phyloP scores from a whole-genome alignment of 2,888 invertebrate species.

The Cepaea hortensis region DNA sequence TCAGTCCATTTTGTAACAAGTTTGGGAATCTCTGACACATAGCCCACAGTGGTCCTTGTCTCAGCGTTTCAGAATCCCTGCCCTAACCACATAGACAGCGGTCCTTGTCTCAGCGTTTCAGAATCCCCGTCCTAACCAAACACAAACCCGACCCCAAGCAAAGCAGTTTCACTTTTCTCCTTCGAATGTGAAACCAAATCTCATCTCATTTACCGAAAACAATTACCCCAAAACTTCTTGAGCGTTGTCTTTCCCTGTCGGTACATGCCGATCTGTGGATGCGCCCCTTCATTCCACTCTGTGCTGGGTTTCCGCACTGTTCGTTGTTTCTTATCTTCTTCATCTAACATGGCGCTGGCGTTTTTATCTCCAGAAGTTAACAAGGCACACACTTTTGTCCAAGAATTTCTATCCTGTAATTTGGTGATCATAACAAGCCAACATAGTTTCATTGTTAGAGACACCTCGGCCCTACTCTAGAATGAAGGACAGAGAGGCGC shows the following conservation, averaged over 20 bases:
- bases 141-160: too few relatives aligned
- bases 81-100: too few relatives aligned
- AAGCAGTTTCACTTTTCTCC: too few relatives aligned
- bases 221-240: neutral
- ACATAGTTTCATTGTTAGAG: too few relatives aligned
- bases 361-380: neutral
- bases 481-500: neutral
- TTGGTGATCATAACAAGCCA: neutral
- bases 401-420: slow-evolving; percentile 2
- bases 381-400: slow-evolving; percentile 4
- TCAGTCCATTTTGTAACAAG: too few relatives aligned
- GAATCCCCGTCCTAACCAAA: too few relatives aligned
- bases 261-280: neutral
- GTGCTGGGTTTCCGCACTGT: neutral
- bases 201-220: slow-evolving; percentile 5
- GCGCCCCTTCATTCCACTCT: neutral
- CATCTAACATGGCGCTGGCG: neutral
- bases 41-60: too few relatives aligned
- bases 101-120: too few relatives aligned
- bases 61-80: too few relatives aligned
- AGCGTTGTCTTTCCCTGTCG: neutral
- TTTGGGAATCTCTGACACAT: too few relatives aligned
- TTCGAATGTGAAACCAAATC: neutral
- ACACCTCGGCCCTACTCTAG: neutral
- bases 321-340: neutral